Base-by-base conservation (phyloP, 2,888 invertebrate species). In the Parnassius glacialis region DNA sequence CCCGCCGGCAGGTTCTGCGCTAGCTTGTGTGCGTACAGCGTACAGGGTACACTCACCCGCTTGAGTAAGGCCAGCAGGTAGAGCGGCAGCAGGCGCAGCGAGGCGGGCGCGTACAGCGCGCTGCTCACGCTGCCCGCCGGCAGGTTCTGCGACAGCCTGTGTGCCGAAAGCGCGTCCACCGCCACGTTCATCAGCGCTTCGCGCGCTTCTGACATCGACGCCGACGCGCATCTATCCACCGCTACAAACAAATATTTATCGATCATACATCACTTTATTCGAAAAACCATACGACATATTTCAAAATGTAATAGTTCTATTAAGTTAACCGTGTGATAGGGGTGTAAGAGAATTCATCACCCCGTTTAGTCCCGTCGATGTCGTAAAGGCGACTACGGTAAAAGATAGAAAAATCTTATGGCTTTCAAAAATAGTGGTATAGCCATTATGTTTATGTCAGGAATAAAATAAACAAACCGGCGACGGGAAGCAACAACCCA, bases 141-240 rank as follows among this genome's bases (percentile, higher is more conserved):
- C 78, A 94, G 83, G 89, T 94, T 94, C 81, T 94, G 93, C 47
- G 90, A 78, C n/a, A 91, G 81, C 1, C 83, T 76, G 77, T 85
- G 84, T 42, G 90, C 86, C 0, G 81, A 78, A 16, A 90, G 73
- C 67, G 97, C 95, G 92, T 99, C 99, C 64, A 98, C 94, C 0
- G 96, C 97, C 34, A 97, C 98, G 90, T 98, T 99, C 71, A 98
- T 96, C 61, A 99, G 94, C 11, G 99, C 99, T 83, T 99, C 99
- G 51, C 98, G 93, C 0, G 99, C 99, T 85, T 99, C 99, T 9
- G 95, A 92, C 79, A 99, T 91, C 56, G 96, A 97, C 41, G 97
- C 95, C 51, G 95, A 93, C 74, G 96, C 92, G 66, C 97, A 96
- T 52, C 98, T 93, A 85, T 99, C 99, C 65, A 98, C 98, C 66